phyloP scores from a whole-genome alignment of 2,888 invertebrate genomes.

The Latrodectus elegans region DNA sequence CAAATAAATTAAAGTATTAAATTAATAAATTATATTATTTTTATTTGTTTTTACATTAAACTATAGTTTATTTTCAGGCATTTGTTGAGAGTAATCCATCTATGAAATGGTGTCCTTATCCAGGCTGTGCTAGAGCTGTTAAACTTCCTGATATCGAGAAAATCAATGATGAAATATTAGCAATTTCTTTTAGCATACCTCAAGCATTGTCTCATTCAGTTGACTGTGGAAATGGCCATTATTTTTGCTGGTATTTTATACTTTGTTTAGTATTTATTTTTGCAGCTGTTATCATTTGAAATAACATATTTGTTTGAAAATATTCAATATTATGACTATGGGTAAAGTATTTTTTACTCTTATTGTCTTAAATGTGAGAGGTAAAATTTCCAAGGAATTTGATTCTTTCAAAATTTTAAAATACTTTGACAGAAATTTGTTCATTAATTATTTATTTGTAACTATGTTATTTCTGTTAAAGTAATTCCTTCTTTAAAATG shows the following conservation, averaged over 20 bases:
- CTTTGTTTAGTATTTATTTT: not conserved
- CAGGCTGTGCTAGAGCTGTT: conserved; percentile 82
- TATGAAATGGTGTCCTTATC: conserved; percentile 83
- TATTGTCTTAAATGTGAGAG: no score
- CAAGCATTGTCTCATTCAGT: conserved; percentile 79
- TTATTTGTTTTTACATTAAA: not conserved
- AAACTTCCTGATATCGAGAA: conserved; percentile 78
- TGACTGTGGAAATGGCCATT: conserved; percentile 83
- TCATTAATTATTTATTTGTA: no score
- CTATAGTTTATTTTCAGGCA: conserved; percentile 76
- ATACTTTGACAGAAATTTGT: no score
- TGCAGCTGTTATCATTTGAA: not conserved
- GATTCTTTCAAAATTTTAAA: no score
- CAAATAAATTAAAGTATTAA: not conserved
- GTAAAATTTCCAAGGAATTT: no score
- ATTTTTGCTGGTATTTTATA: conserved; percentile 80
- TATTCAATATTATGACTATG: no score
- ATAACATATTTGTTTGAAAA: no score
- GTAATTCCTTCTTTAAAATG: no score
- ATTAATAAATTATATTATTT: not conserved
- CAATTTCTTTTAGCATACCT: conserved; percentile 70
- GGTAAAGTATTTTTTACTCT: no score
- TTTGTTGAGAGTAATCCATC: conserved; percentile 83
- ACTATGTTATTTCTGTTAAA: no score
- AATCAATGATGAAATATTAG: conserved; percentile 45